Conservation (phyloP, 2,888 invertebrate species). For the Mystacides longicornis region DNA sequence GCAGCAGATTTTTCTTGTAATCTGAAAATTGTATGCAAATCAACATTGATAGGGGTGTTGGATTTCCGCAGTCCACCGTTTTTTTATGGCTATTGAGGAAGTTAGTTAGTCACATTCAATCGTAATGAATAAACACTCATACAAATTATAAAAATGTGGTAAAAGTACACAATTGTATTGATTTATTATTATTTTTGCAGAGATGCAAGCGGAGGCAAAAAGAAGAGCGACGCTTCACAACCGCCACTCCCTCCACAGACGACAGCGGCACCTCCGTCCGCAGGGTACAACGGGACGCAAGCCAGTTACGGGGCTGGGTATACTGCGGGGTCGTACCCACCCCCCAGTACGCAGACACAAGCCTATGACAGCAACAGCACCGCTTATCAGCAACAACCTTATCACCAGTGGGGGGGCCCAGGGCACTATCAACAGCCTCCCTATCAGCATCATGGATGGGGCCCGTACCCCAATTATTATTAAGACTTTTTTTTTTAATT, state of each 20-base stretch:
- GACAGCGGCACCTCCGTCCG: not conserved
- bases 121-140: too few species aligned
- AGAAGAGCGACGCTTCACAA: slow-evolving; percentile 35
- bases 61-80: too few species aligned
- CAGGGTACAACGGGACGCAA: slow-evolving; percentile 21
- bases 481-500: slow-evolving; percentile 24
- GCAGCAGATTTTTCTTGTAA: too few species aligned
- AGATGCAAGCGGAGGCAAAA: slow-evolving; percentile 25
- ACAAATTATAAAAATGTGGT: too few species aligned
- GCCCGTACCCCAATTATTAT: slow-evolving; percentile 47
- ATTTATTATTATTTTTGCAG: slow-evolving; percentile 9
- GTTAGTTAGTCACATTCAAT: too few species aligned
- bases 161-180: too few species aligned
- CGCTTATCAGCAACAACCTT: slow-evolving; percentile 38
- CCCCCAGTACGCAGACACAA: slow-evolving; percentile 32
- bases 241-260: slow-evolving; percentile 21
- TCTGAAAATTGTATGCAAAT: too few species aligned
- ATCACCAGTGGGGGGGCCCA: slow-evolving; percentile 34
- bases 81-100: too few species aligned
- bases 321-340: slow-evolving; percentile 29
- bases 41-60: too few species aligned
- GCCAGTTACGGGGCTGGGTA: slow-evolving; percentile 33
- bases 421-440: slow-evolving; percentile 41
- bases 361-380: slow-evolving; percentile 37
- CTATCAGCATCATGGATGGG: slow-evolving; percentile 45